Evolutionary conservation across 1,140 invertebrate species (phyloP), one percentile per base, ranked within the genome.

Genomic region (Linepithema humile): DNA sequence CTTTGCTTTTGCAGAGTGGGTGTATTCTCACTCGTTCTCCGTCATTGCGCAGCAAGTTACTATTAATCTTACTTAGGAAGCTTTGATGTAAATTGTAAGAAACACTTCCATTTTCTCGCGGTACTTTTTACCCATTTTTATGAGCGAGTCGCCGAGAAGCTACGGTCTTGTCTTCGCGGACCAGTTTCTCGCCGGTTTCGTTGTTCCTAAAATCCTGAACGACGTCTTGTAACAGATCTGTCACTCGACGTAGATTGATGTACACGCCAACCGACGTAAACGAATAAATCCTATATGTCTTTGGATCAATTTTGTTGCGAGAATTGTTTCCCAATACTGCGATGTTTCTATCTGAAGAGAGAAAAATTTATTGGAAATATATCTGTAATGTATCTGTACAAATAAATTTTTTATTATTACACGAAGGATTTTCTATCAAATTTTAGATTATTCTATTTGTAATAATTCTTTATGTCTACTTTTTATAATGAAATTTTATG

Each of bases 81-180:
- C 73, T 65, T 87, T 73, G 86, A 87, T 88, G 82, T 87, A 87
- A 87, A 88, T 88, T 78, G 82, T 69, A 88, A 78, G 85, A 88
- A 88, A 87, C 57, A 60, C 32, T 50, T 74, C n/a, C 48, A 80
- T 70, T 70, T 80, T 69, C n/a, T 29, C 59, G 67, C 17, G 43
- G 6, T 7, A 15, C 35, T 48, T 48, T 38, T 70, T 62, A 3
- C 29, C 26, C 26, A 59, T 87, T 88, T 88, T 88, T 88, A 87
- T n/a, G 20, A 12, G 6, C 0, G 6, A 38, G 29, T 26, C 26
- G 26, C 20, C 38, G 26, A 32, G 55, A 0, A 73, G 53, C 48
- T 60, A 53, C 72, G 50, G 17, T 73, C 38, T 60, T 29, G 32
- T 40, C 53, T 32, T 40, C 17, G 12, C 0, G 26, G 50, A 73